These are phyloP conservation scores for Lepidonotus clava DNA, from an alignment of 2,888 invertebrate species.

Conservation along the genomic window DNA sequence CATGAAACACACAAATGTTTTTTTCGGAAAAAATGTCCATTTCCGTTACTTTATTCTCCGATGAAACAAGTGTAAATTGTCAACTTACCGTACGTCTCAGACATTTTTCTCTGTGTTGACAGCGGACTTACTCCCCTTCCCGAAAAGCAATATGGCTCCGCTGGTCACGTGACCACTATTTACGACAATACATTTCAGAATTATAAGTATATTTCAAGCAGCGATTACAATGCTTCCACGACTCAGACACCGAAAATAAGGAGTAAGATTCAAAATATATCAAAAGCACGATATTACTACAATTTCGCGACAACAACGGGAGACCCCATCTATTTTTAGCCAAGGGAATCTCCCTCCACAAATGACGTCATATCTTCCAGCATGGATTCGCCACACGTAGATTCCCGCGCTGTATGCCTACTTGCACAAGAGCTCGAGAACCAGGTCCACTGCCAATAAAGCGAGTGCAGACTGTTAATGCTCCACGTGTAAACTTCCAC, in stretches of 20 bases:
- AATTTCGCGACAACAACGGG: no score
- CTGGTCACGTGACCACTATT: conserved; percentile 53
- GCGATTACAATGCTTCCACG: no score
- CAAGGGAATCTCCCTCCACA: neutral
- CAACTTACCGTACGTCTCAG: conserved; percentile 66
- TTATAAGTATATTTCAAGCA: neutral
- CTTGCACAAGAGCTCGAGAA: no score
- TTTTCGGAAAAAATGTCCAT: no score
- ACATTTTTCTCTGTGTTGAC: conserved; percentile 58
- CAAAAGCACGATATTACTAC: no score
- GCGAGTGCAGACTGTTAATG: no score
- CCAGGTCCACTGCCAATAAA: no score
- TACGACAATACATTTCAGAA: neutral
- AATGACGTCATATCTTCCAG: neutral
- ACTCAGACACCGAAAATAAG: no score
- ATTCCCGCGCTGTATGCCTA: neutral
- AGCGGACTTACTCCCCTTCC: neutral
- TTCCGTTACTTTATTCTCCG: no score
- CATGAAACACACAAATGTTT: no score
- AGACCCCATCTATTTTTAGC: neutral
- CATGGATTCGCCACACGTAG: neutral
- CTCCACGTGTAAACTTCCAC: no score
- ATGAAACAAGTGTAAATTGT: no score
- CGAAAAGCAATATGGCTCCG: conserved; percentile 54
- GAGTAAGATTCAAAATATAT: neutral